Percentiles rank a stretch among this genome's conserved stretches.
phyloP scores from a whole-genome alignment of 2,888 invertebrate species.

The Eristalis tenax region DNA sequence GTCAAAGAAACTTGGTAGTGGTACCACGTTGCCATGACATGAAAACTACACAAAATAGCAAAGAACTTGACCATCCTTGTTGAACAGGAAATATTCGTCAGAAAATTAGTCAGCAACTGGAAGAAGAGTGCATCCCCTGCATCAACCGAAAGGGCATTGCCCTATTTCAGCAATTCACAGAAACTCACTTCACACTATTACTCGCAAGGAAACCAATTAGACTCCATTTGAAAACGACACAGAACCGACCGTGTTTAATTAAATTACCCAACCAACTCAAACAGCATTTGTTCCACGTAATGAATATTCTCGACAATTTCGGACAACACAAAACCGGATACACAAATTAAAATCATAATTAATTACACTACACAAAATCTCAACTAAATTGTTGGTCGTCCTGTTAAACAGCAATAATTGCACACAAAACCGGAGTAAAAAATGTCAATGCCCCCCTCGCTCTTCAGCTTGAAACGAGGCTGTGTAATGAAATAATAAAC shows the following conservation, averaged over 20 bases:
- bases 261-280: neutral
- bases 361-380: conserved; percentile 39
- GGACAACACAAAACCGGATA: conserved; percentile 18
- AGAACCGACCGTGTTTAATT: conserved; percentile 3
- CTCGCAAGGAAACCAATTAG: neutral
- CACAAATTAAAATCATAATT: conserved; percentile 54
- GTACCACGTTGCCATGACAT: too few species aligned
- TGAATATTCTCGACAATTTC: conserved; percentile 17
- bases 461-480: neutral
- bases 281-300: conserved; percentile 24
- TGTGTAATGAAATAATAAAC: conserved; percentile 58
- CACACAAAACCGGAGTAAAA: conserved; percentile 33
- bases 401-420: conserved; percentile 46
- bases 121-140: neutral
- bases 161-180: neutral
- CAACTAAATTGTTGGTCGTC: conserved; percentile 57
- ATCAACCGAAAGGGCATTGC: neutral
- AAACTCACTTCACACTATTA: neutral
- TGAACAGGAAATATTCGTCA: too few species aligned
- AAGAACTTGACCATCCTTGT: too few species aligned
- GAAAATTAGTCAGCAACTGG: too few species aligned
- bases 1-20: too few species aligned
- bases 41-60: too few species aligned
- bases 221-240: neutral
- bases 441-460: conserved; percentile 5